Evolutionary conservation across 2,888 invertebrate species (phyloP), one percentile per base, ranked within the genome.

Genomic region (Mythimna ferrago): DNA sequence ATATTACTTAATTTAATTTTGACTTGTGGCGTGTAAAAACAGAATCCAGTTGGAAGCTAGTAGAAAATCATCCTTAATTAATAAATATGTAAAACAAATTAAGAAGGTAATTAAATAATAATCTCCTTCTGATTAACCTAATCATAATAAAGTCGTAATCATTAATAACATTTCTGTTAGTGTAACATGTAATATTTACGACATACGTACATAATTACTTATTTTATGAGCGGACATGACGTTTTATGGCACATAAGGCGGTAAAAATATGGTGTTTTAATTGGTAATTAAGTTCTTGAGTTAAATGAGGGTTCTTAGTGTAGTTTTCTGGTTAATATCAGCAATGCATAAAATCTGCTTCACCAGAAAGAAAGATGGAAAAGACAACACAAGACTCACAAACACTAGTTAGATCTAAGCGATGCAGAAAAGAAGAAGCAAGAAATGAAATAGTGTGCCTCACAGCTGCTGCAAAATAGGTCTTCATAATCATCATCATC

Each of bases 221-320:
- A 2, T n/a, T 67, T 67, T 48, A 64, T 54, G 63, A 38, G 14
- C 57, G 44, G 19, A 61, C n/a, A n/a, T 57, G 62, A 4, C 35
- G 11, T 69, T 76, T 76, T 62, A 76, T 76, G 44, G 70, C 41
- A 16, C 26, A 65, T 57, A 26, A 10, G 11, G 32, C 2, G 65
- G 65, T 53, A 21, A 70, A 69, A 65, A 56, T 61, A 76, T 62
- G 53, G 26, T 57, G 35, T 76, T 75, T 53, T 64, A 69, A 76
- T 76, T 70, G 21, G 70, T 57, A 7, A 44, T 69, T 65, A 72
- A 64, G 16, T 71, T 71, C 19, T 19, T 44, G 1, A 0, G 16
- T 0, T 56, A 19, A 48, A 66, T 66, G 9, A 48, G 44, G 26
- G 9, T 26, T 66, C 14, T 7, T 11, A 26, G 6, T n/a, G 11